A percentile compares a stretch with the other conserved stretches of the same genome.
Conservation (phyloP, 2,113 vertebrate genomes). For the Microtus oregoni region DNA sequence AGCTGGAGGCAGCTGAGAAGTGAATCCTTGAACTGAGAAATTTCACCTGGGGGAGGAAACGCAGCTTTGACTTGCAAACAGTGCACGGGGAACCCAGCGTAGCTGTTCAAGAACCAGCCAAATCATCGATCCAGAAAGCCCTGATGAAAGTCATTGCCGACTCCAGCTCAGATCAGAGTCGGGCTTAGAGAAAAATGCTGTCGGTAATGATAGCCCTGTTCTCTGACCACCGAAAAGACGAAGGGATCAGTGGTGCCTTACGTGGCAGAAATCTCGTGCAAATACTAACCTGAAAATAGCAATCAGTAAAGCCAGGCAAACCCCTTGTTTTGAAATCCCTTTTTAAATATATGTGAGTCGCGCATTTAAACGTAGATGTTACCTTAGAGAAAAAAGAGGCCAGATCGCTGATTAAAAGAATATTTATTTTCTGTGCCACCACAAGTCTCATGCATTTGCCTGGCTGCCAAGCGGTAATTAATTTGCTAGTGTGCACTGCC, state of each 20-base stretch:
- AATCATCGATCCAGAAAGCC: slow-evolving; percentile 82
- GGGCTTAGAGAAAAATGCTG: slow-evolving; percentile 76
- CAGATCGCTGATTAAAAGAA: slow-evolving; percentile 84
- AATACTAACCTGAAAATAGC: slow-evolving; percentile 57
- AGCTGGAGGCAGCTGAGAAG: slow-evolving; percentile 80
- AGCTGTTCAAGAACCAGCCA: slow-evolving; percentile 74
- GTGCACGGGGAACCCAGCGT: slow-evolving; percentile 77
- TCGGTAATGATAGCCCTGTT: slow-evolving; percentile 68
- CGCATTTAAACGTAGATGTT: slow-evolving; percentile 77
- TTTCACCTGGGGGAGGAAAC: slow-evolving; percentile 72
- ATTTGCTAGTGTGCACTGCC: slow-evolving; percentile 81
- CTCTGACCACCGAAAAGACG: not conserved
- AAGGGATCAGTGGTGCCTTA: slow-evolving; percentile 67
- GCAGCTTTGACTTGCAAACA: slow-evolving; percentile 85
- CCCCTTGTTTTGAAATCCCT: slow-evolving; percentile 63
- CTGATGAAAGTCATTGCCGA: slow-evolving; percentile 84
- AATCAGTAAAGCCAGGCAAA: not conserved
- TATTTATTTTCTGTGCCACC: slow-evolving; percentile 84
- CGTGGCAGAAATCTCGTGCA: slow-evolving; percentile 65
- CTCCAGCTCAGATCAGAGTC: slow-evolving; percentile 77
- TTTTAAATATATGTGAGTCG: slow-evolving; percentile 74
- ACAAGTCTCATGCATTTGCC: slow-evolving; percentile 77
- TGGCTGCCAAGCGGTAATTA: slow-evolving; percentile 84
- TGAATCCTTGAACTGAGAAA: slow-evolving; percentile 80
- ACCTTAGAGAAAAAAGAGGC: slow-evolving; percentile 82